Conservation (phyloP, 1,140 invertebrate species). For the Musca vetustissima region DNA sequence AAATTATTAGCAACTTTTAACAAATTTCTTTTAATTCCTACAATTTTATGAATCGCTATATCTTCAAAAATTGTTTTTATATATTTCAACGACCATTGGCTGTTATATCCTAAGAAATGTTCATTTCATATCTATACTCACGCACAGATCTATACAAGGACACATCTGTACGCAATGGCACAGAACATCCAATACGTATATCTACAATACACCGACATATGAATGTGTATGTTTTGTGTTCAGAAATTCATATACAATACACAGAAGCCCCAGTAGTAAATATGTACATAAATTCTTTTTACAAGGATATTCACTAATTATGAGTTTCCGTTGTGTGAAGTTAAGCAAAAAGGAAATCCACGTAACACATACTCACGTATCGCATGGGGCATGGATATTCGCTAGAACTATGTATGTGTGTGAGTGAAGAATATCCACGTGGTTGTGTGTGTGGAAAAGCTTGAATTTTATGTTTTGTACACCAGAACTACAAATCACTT, state of each 20-base stretch:
- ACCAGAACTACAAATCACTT: constrained; percentile 16
- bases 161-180: not conserved
- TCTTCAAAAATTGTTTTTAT: no score
- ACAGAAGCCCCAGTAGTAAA: no score
- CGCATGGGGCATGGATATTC: no score
- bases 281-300: constrained; percentile 3
- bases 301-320: constrained; percentile 22
- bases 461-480: not conserved
- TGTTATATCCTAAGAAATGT: no score
- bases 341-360: constrained; percentile 18
- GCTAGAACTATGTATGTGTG: no score
- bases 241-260: not conserved
- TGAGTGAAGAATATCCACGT: not conserved
- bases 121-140: not conserved
- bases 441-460: not conserved
- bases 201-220: not conserved
- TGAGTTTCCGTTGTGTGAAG: constrained; percentile 17
- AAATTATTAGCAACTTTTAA: no score
- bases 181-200: not conserved
- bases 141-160: not conserved
- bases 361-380: constrained; percentile 8
- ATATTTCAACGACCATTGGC: no score
- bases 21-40: no score
- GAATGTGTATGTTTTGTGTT: not conserved
- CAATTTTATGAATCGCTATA: no score